Evolutionary conservation across 92 coral and sea anemone species (phyloP), one percentile per base, ranked within the genome.

Genomic region (Nematostella vectensis): DNA sequence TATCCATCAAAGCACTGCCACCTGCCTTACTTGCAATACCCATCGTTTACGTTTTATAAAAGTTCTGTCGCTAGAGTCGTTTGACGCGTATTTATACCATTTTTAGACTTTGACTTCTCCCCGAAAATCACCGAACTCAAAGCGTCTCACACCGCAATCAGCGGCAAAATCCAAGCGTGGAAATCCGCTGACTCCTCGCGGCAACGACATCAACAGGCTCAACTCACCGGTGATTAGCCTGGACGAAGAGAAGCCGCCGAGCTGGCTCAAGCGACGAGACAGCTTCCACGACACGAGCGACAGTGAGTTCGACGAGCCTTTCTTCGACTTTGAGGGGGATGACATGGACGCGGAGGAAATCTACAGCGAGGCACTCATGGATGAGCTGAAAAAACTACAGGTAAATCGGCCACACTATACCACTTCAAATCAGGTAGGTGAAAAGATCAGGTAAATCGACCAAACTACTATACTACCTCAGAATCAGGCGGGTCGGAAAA

Each of bases 351-450:
- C 87, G 15, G 99, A 93, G 38, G 99, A 93, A 65, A 64, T 81
- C 26, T 93, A 86, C 50, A 44, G 75, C 39, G 99, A 87, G 44
- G 78, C 99, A 4, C 59, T 93, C 16, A 70, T 80, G 85, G 99
- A 93, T 20, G 99, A 93, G 39, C 63, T 93, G 43, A 93, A 87
- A 48, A 87, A 79, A 31, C 82, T 87, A 3, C 99, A 93, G 94
- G 94, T 84, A 43, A n/a, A n/a, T n/a, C n/a, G n/a, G n/a, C n/a
- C n/a, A n/a, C n/a, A n/a, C n/a, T n/a, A n/a, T n/a, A n/a, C n/a
- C n/a, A 0, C n/a, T n/a, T n/a, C n/a, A n/a, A n/a, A n/a, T n/a
- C n/a, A n/a, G n/a, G n/a, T n/a, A n/a, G n/a, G n/a, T n/a, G n/a
- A n/a, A n/a, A n/a, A n/a, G n/a, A n/a, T n/a, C n/a, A n/a, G n/a